Evolutionary conservation across 2,888 invertebrate genomes (phyloP).

Genomic region (Mesochorus sp.): DNA sequence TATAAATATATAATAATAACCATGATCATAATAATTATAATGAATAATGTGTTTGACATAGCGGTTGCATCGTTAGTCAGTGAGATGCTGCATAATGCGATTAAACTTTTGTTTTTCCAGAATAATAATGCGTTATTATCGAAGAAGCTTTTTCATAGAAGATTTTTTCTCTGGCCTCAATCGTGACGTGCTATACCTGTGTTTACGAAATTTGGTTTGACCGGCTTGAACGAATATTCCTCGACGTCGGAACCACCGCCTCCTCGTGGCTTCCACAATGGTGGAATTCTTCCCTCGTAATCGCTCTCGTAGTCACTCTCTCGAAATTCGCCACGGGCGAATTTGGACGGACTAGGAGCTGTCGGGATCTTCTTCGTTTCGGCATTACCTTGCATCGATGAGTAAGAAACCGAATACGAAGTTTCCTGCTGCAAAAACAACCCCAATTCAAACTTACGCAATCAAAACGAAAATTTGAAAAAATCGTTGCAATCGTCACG

Average conservation of each 20-base stretch:
- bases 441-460: no score
- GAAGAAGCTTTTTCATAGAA: constrained; percentile 21
- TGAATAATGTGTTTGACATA: constrained; percentile 7
- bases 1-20: constrained; percentile 8
- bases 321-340: constrained; percentile 86
- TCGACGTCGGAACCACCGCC: constrained; percentile 83
- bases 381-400: constrained; percentile 69
- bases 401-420: constrained; percentile 82
- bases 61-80: constrained; percentile 52
- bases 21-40: constrained; percentile 2
- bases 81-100: constrained; percentile 40
- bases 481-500: background rate
- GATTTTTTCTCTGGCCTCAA: constrained; percentile 27
- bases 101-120: constrained; percentile 35
- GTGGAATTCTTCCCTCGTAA: constrained; percentile 86
- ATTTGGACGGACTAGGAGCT: constrained; percentile 86
- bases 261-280: constrained; percentile 84
- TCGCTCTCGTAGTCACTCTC: constrained; percentile 90
- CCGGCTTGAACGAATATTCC: constrained; percentile 84
- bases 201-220: constrained; percentile 82
- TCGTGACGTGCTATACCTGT: constrained; percentile 58
- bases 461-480: constrained; percentile 24
- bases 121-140: constrained; percentile 21
- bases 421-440: constrained; percentile 83
- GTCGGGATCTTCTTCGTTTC: constrained; percentile 80